Base-by-base conservation (phyloP, 2,113 vertebrate genomes). In the Semicossyphus pulcher region DNA sequence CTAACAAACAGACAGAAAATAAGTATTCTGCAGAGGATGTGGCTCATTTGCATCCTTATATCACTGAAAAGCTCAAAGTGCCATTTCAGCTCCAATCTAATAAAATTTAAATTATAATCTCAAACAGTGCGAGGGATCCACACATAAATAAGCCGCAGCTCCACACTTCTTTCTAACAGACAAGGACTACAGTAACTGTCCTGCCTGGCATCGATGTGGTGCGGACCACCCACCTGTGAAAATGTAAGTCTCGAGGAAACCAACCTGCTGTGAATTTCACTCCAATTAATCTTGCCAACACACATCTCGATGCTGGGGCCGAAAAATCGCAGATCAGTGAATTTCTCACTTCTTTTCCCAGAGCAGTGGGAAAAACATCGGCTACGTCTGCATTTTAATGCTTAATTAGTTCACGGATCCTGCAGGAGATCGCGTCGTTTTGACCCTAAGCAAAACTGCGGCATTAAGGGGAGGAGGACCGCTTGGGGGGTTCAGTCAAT, bases 321-420 rank as follows among this genome's bases (percentile, higher is more conserved):
- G n/a, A 29, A 66, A 79, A 67, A 66, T 69, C 56, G 60, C n/a
- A 18, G 29, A 63, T 52, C 60, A 68, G n/a, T 51, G 23, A 60
- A 64, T 52, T 74, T 26, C 45, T 73, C 16, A 4, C 49, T 68
- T 63, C 54, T 41, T 71, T 67, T 75, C 66, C 51, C 29, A 34
- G 11, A 47, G 28, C 26, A 49, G 36, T 32, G 3, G n/a, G 6
- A 66, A 67, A 80, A 48, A 7, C 11, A 56, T 21, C 16, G 28
- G 26, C 49, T 63, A 37, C 10, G 0, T 58, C 10, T 4, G 70
- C 20, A 54, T 48, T 61, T 68, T 42, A 51, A 63, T 36, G 48
- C 10, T 52, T 56, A 52, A 73, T 76, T 73, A 61, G 71, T 48
- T 83, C 28, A 37, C 11, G 2, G 16, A 70, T 76, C 45, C 52